phyloP scores from a whole-genome alignment of 2,797 vertebrate species.

The Lindbergichthys nudifrons region DNA sequence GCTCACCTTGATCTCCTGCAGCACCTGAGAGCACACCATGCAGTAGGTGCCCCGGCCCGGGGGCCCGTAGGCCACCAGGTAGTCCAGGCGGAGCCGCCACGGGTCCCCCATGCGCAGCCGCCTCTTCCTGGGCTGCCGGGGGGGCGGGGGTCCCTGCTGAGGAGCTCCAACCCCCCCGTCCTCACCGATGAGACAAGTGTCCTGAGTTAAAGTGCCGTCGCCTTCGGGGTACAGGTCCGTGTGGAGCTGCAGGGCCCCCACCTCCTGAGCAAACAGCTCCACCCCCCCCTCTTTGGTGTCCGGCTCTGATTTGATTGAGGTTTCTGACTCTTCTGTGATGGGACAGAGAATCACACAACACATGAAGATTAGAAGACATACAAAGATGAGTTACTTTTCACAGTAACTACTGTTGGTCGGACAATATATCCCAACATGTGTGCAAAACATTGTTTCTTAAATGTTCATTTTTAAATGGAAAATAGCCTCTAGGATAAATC shows the following conservation, averaged over 20 bases:
- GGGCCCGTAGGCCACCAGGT: conserved; percentile 90
- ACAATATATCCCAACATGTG: too few relatives aligned
- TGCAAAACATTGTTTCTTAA: too few relatives aligned
- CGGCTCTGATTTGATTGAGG: conserved; percentile 78
- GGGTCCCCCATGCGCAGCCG: conserved; percentile 81
- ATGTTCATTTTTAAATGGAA: too few relatives aligned
- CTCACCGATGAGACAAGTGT: conserved; percentile 62
- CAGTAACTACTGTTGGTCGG: too few relatives aligned
- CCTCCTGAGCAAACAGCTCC: conserved; percentile 64
- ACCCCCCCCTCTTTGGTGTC: conserved; percentile 75
- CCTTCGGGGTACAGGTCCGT: conserved; percentile 46
- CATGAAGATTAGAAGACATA: neutral
- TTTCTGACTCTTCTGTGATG: conserved; percentile 63
- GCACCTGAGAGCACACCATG: conserved; percentile 91
- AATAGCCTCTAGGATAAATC: too few relatives aligned
- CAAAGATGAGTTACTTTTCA: neutral
- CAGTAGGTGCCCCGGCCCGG: conserved; percentile 87
- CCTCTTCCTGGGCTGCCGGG: conserved; percentile 70
- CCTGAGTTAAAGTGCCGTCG: conserved; percentile 70
- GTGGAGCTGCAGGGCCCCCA: conserved; percentile 55
- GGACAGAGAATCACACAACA: conserved; percentile 9
- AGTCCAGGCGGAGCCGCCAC: conserved; percentile 90
- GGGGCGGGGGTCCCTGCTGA: conserved; percentile 52
- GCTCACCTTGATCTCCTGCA: conserved; percentile 89
- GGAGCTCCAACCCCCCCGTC: conserved; percentile 52